Evolutionary conservation across 1,140 invertebrate genomes (phyloP), one percentile per base, ranked within the genome.

Genomic region (Drosophila watanabei): DNA sequence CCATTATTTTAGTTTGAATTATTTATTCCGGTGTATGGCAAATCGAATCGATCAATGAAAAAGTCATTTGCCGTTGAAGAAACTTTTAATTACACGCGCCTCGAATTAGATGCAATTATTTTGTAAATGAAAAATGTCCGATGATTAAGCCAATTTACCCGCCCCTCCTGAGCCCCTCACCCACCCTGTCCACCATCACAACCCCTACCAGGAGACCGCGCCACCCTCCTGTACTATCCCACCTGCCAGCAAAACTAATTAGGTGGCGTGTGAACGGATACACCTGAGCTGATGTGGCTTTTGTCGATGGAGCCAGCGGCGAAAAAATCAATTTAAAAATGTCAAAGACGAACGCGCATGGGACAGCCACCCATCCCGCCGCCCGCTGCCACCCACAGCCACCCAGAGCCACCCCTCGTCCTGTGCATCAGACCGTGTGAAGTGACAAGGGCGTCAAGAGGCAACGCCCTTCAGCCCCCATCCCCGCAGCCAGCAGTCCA

Each of bases 271-370:
- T 72, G 85, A 89, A 85, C 70, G 45, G 57, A 80, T 69, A 76
- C 86, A 89, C 85, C 86, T 89, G 86, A 83, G 81, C 79, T 85
- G 81, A 85, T 85, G 85, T 90, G 86, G 81, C 85, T 61, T 87
- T 78, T 75, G 62, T 70, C 58, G 41, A 65, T 39, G 48, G 51
- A 63, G 77, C 39, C 48, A 52, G 60, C 54, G 48, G 61, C 48
- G 69, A 70, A 72, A 79, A 90, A 89, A 89, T 88, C 84, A 83
- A 84, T 88, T 88, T 84, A 69, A 89, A 89, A 88, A 73, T 84
- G 78, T 80, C 82, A 86, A 86, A 85, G 82, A 78, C 72, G 57
- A 69, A 28, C 56, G 71, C 71, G 68, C 49, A 61, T 72, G 70
- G 70, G 69, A 73, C 54, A 43, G 54, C 35, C 54, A 51, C 30